Percentiles rank a stretch among this genome's conserved stretches.
These are phyloP conservation scores for Poliocrania exsul DNA, from an alignment of 2,797 vertebrate species.

Conservation along the genomic window DNA sequence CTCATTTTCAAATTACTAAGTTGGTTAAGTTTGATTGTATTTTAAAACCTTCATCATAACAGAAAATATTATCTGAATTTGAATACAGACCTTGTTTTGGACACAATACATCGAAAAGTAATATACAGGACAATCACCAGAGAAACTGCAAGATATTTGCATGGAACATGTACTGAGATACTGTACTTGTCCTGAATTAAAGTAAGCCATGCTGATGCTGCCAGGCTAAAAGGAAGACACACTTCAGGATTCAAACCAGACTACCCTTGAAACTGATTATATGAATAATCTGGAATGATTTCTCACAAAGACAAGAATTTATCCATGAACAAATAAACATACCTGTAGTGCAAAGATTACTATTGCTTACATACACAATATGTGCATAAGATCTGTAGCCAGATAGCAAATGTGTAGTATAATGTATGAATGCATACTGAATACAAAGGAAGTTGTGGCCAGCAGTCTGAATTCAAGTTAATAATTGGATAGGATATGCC, in stretches of 20 bases:
- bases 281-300: background rate
- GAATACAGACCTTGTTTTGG: background rate
- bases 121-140: background rate
- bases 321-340: background rate
- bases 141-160: background rate
- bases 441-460: background rate
- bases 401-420: background rate
- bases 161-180: background rate
- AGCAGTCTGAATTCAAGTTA: background rate
- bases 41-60: background rate
- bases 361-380: background rate
- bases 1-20: background rate
- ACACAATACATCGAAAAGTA: background rate
- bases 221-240: background rate
- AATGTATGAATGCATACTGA: background rate
- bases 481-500: background rate
- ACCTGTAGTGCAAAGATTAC: background rate
- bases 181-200: background rate
- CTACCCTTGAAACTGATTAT: background rate
- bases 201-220: background rate
- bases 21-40: background rate
- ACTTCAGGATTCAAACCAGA: background rate
- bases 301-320: background rate
- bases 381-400: background rate
- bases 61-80: background rate